Conservation (phyloP, 2,113 vertebrate genomes). For the Phrynosoma platyrhinos region DNA sequence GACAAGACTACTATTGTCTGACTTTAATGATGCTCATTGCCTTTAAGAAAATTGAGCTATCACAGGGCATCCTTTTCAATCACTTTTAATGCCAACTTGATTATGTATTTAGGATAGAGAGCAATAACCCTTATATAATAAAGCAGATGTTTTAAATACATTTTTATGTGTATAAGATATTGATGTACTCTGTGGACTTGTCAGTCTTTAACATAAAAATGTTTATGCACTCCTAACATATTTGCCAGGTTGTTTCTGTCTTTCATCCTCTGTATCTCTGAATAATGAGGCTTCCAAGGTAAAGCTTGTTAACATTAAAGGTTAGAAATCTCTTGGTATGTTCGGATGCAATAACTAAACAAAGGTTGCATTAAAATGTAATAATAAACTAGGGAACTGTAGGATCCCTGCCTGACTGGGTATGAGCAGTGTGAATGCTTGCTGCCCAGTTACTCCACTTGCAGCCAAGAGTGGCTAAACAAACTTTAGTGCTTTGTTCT, state of each 20-base stretch:
- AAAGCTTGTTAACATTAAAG: not conserved
- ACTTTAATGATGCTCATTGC: not conserved
- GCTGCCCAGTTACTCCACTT: not conserved
- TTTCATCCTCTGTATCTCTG: not conserved
- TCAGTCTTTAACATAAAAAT: not conserved
- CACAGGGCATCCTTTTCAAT: not conserved
- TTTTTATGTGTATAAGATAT: not conserved
- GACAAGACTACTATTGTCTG: slow-evolving; percentile 50
- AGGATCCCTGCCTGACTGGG: not conserved
- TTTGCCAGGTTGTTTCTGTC: not conserved
- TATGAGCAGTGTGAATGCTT: not conserved
- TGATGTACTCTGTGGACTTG: rapidly evolving
- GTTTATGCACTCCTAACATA: rapidly evolving
- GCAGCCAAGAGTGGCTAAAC: not conserved
- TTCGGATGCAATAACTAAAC: not conserved
- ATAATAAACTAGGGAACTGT: not conserved
- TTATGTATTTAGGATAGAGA: not conserved
- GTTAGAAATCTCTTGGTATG: not conserved
- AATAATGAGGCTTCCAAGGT: not conserved
- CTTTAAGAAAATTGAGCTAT: slow-evolving; percentile 8
- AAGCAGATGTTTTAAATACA: not conserved
- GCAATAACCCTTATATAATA: not conserved
- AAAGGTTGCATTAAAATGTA: not conserved
- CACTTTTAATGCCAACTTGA: not conserved
- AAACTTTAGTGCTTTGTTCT: not conserved